A percentile compares a stretch with the other conserved stretches of the same genome.
phyloP scores from a whole-genome alignment of 2,113 vertebrate genomes.

The Eudorcas thomsonii region DNA sequence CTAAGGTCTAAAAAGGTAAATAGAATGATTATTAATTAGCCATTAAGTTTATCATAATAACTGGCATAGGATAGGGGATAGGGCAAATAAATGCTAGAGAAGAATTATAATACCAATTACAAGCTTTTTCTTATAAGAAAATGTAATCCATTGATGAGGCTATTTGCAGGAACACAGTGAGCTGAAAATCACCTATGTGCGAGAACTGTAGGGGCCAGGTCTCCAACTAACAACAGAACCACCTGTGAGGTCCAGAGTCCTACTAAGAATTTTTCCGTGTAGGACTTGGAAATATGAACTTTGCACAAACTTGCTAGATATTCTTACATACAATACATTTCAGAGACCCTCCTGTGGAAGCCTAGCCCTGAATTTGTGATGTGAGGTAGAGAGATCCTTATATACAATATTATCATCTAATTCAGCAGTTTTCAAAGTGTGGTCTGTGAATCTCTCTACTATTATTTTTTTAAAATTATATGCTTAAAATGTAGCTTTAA shows the following conservation, averaged over 20 bases:
- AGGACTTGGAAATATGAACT: not conserved
- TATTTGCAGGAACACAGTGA: not conserved
- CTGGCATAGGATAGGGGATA: not conserved
- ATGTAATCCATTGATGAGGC: not conserved
- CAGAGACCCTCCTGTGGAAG: not conserved
- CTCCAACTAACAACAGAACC: not conserved
- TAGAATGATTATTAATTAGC: conserved; percentile 48
- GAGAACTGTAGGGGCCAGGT: not conserved
- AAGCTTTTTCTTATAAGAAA: not conserved
- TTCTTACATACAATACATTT: not conserved
- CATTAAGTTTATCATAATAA: conserved; percentile 57
- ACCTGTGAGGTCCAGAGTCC: not conserved
- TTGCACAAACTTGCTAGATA: not conserved
- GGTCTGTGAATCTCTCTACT: not conserved
- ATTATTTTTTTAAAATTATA: not conserved
- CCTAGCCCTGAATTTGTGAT: not conserved
- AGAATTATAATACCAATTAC: conserved; percentile 19
- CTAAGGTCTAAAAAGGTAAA: conserved; percentile 31
- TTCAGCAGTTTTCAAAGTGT: not conserved
- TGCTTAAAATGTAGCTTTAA: not conserved
- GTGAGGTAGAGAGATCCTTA: not conserved
- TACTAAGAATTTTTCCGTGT: not conserved
- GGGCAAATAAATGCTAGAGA: conserved; percentile 11
- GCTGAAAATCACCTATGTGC: not conserved
- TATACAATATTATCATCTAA: not conserved